Evolutionary conservation across 2,113 vertebrate genomes (phyloP).

Genomic region (Phalacrocorax aristotelis): DNA sequence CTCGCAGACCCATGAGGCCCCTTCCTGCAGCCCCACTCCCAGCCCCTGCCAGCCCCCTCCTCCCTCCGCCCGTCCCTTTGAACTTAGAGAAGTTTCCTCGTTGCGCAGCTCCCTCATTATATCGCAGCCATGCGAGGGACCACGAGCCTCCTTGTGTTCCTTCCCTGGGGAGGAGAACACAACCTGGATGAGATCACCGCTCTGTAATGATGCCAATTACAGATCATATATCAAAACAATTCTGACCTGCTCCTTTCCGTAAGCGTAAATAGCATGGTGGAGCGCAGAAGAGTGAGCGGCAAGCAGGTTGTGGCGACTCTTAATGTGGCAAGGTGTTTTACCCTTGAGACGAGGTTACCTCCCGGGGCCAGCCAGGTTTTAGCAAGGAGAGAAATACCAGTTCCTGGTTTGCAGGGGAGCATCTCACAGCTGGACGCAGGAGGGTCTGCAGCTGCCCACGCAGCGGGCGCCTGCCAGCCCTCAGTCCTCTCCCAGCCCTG

Average conservation of each 20-base stretch:
- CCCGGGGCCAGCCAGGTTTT: background rate
- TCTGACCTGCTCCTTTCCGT: constrained; percentile 23
- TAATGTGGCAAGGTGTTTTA: background rate
- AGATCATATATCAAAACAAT: constrained; percentile 74
- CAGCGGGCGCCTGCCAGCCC: rapidly evolving
- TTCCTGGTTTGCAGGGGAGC: background rate
- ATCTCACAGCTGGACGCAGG: background rate
- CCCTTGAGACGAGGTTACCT: constrained; percentile 30
- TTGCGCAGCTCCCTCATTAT: constrained; percentile 42
- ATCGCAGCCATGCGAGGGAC: constrained; percentile 17
- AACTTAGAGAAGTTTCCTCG: constrained; percentile 54
- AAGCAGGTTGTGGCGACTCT: background rate
- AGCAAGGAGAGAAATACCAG: background rate
- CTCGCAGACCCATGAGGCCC: background rate
- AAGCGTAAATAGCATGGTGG: background rate
- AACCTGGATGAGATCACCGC: constrained; percentile 72
- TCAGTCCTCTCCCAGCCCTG: rapidly evolving
- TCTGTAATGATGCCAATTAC: constrained; percentile 73
- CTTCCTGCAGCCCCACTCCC: background rate
- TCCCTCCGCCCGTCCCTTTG: constrained; percentile 26
- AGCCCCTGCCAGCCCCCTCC: constrained; percentile 3
- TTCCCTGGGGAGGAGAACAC: constrained; percentile 45
- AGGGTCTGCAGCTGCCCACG: background rate
- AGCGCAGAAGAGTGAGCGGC: background rate
- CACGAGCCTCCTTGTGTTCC: constrained; percentile 23